Conservation (phyloP, 2,797 vertebrate species). For the Microhierax caerulescens region DNA sequence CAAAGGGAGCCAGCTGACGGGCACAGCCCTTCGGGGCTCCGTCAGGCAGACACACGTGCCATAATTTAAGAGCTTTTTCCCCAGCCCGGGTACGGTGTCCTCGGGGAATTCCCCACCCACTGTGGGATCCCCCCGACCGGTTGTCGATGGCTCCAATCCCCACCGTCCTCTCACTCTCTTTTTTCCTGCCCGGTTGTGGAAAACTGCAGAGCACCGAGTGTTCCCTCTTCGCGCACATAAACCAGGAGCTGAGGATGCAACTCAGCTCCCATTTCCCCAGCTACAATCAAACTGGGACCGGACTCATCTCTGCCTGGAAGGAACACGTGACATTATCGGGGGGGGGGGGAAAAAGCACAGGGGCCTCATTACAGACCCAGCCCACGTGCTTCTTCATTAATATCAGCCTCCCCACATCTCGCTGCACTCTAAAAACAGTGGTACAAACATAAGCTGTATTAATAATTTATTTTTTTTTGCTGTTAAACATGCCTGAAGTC, state of each 20-base stretch:
- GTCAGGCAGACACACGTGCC: not conserved
- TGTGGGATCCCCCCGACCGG: not conserved
- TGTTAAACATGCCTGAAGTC: not conserved
- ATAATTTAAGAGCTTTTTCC: not conserved
- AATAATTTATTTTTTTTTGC: accelerated
- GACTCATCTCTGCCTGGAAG: not conserved
- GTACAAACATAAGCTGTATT: not conserved
- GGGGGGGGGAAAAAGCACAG: not conserved
- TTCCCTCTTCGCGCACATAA: not conserved
- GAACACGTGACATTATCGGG: not conserved
- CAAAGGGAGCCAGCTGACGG: not conserved
- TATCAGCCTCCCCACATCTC: not conserved
- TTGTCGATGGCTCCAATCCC: not conserved
- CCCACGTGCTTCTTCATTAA: not conserved
- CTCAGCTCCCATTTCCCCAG: not conserved
- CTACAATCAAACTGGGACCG: not conserved
- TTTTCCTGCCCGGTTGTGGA: not conserved
- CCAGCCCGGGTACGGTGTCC: not conserved
- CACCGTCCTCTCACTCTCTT: not conserved
- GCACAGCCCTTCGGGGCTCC: accelerated
- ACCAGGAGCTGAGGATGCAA: not conserved
- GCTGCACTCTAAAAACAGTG: not conserved
- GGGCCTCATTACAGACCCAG: not conserved
- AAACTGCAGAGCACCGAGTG: not conserved
- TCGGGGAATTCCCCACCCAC: not conserved